Evolutionary conservation across 2,888 invertebrate genomes (phyloP).

Genomic region (Entomobrya multifasciata): DNA sequence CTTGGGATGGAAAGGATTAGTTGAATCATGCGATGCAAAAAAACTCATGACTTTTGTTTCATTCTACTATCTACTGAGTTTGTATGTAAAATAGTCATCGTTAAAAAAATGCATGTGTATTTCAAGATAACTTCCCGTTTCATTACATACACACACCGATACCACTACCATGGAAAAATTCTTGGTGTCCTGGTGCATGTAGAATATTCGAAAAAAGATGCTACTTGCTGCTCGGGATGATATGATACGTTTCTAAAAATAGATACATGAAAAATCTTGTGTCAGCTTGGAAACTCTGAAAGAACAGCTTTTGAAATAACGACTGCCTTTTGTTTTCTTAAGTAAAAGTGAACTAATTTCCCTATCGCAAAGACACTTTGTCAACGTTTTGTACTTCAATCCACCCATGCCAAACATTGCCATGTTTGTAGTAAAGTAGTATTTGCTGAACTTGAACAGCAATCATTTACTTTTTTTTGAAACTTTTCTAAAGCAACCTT

Average conservation of each 20-base stretch:
- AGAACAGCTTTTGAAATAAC: constrained; percentile 3
- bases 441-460: neutral
- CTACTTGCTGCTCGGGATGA: neutral
- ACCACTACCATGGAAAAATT: neutral
- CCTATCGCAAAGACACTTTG: neutral
- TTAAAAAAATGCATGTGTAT: no score
- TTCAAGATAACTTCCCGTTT: neutral
- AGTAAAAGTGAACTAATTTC: neutral
- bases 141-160: constrained; percentile 7
- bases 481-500: no score
- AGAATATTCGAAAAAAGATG: neutral
- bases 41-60: constrained; percentile 7
- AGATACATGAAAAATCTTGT: constrained; percentile 20
- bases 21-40: constrained; percentile 18
- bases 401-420: neutral
- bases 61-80: neutral
- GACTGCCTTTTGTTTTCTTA: constrained; percentile 46
- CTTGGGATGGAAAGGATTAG: neutral
- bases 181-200: constrained; percentile 19
- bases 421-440: neutral
- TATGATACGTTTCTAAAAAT: constrained; percentile 43
- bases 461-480: neutral
- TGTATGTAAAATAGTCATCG: no score
- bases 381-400: constrained; percentile 37
- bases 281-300: neutral